A percentile compares a stretch with the other conserved stretches of the same genome.
phyloP scores from a whole-genome alignment of 2,888 invertebrate species.

The Harpagoxenus sublaevis region DNA sequence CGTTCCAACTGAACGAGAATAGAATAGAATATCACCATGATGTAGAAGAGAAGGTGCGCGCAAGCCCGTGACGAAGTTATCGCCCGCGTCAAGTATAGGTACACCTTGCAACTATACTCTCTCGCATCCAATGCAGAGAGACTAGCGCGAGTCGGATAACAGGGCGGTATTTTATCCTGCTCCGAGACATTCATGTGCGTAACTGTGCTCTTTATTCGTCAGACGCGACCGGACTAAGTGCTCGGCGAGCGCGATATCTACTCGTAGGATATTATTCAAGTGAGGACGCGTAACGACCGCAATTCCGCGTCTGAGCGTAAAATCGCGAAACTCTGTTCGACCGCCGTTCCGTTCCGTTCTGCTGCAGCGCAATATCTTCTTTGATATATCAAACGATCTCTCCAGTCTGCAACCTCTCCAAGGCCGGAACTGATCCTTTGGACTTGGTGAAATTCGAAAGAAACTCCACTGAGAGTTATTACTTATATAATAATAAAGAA shows the following conservation, averaged over 20 bases:
- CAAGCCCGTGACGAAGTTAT: conserved; percentile 25
- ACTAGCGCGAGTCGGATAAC: conserved; percentile 65
- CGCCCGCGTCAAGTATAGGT: conserved; percentile 13
- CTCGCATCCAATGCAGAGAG: conserved; percentile 7
- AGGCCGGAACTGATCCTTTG: conserved; percentile 12
- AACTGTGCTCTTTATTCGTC: conserved; percentile 70
- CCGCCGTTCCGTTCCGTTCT: conserved; percentile 44
- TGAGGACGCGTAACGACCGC: conserved; percentile 64
- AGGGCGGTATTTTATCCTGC: conserved; percentile 68
- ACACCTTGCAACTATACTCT: conserved; percentile 29
- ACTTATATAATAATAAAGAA: background rate
- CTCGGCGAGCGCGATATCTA: conserved; percentile 61
- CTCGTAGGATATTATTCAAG: conserved; percentile 70
- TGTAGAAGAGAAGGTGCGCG: conserved; percentile 5
- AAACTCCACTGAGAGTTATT: conserved; percentile 1
- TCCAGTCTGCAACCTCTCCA: background rate
- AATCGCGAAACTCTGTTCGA: conserved; percentile 73
- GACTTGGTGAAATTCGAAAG: background rate
- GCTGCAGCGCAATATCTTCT: conserved; percentile 23
- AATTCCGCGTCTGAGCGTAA: conserved; percentile 70
- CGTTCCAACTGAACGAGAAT: conserved; percentile 22
- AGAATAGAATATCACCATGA: conserved; percentile 14
- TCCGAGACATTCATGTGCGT: conserved; percentile 71
- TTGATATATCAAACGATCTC: conserved; percentile 33
- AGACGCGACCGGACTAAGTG: conserved; percentile 56